Base-by-base conservation (phyloP, 2,797 vertebrate genomes). In the Muscicapa striata region DNA sequence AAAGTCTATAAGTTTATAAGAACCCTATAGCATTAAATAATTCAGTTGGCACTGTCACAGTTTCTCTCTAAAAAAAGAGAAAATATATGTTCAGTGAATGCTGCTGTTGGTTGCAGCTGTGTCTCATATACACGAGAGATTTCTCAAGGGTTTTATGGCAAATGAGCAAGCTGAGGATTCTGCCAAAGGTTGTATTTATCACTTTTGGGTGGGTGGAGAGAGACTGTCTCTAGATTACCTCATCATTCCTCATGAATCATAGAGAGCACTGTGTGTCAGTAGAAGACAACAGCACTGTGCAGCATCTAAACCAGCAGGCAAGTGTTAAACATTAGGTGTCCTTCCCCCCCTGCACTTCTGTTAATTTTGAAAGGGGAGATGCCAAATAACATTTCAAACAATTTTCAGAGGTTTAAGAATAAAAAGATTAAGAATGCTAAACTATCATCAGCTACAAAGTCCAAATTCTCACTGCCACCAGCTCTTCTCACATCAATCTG, bases 91-190 rank as follows among this genome's bases (percentile, higher is more conserved):
- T 18, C n/a, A 49, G 29, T 32, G 84, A 66, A 78, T 22, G 9
- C 69, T 64, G 55, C 54, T 62, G 54, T 23, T 76, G 88, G 68
- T n/a, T 83, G 82, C 68, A 59, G 90, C 91, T 55, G 46, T 23
- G 77, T 82, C 94, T 92, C 83, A 46, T 30, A 75, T 9, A 69
- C 68, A 82, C 1, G 0, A 57, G 64, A 74, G 81, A 84, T 88
- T 73, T 76, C 93, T 89, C 74, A 3, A 48, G 93, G 95, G 88
- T 51, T 90, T 94, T 67, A 88, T 29, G 80, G 90, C 76, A 89
- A 80, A 83, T 77, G 84, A 94, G 70, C 92, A 94, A 89, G 92
- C 82, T 92, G 94, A 94, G 81, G 64, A 84, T 87, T 93, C 59
- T 93, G 92, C 88, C 87, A 87, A 81, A 81, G 84, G 67, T 62